Base-by-base conservation (phyloP, 2,797 vertebrate genomes). In the Gorsachius magnificus region DNA sequence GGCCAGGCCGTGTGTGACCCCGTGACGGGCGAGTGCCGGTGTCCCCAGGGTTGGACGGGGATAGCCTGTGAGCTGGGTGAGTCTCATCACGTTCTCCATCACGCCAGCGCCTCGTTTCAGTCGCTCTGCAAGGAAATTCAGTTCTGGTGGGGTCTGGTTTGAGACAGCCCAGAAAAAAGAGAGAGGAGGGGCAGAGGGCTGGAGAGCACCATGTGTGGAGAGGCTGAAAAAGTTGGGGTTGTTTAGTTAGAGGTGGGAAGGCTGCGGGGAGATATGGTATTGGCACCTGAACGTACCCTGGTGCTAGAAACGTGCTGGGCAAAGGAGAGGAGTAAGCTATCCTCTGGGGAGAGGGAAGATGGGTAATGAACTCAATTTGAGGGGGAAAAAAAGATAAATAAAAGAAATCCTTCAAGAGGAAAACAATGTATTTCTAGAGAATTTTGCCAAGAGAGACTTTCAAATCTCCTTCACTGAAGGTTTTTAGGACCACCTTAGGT, bases 51-150 rank as follows among this genome's bases (percentile, higher is more conserved):
- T 48, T 77, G 92, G 91, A 80, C 35, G 0, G 95, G 96, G 36
- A 53, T 60, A 77, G 86, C 87, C 0, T 97, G 95, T 16, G 93
- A 96, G 82, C 76, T 94, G 64, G 89, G 95, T 95, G 89, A 96
- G 92, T 95, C 31, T 41, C 45, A 24, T 15, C 57, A 2, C 3
- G 0, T 71, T 33, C 45, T 61, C 5, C 38, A 15, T 18, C 46
- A 17, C 13, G 45, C n/a, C 64, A n/a, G 33, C 2, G 0, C 56
- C 70, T 61, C 1, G 0, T 19, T 16, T 33, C 78, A 6, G 43
- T 31, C 3, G 0, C 29, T 56, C 35, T 17, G 19, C 8, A 8
- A 21, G 20, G 64, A 80, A 75, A 29, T 41, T 16, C 26, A 4
- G 8, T n/a, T 57, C n/a, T 61, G n/a, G 21, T 64, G 64, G 45